Evolutionary conservation across 2,888 invertebrate species (phyloP).

Genomic region (Dastarcus helophoroides): DNA sequence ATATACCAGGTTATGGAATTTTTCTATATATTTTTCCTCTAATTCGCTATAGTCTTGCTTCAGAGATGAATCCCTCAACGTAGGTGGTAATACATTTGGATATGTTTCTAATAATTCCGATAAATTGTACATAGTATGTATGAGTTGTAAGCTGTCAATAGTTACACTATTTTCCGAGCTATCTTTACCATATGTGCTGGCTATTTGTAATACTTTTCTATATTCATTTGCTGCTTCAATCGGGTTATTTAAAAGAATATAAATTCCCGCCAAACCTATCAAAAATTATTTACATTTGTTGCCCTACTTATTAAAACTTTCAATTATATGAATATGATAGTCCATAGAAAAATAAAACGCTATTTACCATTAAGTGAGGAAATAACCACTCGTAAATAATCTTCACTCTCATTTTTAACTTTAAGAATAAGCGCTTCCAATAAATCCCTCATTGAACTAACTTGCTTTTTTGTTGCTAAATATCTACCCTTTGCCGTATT

Average conservation of each 20-base stretch:
- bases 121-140: constrained; percentile 58
- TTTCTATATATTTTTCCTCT: constrained; percentile 47
- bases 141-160: constrained; percentile 53
- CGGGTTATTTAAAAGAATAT: constrained; percentile 44
- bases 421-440: constrained; percentile 52
- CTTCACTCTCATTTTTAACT: constrained; percentile 49
- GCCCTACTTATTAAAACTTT: no score
- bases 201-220: constrained; percentile 45
- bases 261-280: constrained; percentile 50
- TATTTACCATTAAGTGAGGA: constrained; percentile 51
- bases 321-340: no score
- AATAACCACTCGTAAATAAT: constrained; percentile 48
- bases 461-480: constrained; percentile 41
- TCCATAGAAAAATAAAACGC: constrained; percentile 2
- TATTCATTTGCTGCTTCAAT: constrained; percentile 48
- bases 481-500: constrained; percentile 47
- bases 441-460: constrained; percentile 52
- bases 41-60: constrained; percentile 40
- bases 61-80: constrained; percentile 41
- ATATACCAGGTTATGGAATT: constrained; percentile 26
- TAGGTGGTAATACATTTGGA: constrained; percentile 36
- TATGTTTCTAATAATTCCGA: constrained; percentile 38
- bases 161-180: constrained; percentile 36
- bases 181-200: constrained; percentile 29
- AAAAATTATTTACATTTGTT: no score